Evolutionary conservation across 1,140 invertebrate genomes (phyloP), one percentile per base, ranked within the genome.

Genomic region (Achatina immaculata): DNA sequence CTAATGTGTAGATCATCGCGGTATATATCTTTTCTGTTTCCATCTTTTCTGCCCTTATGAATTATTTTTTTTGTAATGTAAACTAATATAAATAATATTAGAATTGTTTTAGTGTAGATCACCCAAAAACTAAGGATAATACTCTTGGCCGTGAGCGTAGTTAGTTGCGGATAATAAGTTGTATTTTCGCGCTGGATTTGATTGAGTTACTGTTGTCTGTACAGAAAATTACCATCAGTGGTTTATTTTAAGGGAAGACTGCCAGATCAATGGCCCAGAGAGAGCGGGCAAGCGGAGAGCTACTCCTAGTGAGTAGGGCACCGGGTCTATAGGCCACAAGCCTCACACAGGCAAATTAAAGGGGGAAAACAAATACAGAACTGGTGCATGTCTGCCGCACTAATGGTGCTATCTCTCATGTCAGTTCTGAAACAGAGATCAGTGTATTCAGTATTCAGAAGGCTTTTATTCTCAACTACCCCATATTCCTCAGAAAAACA

Each of bases 261-360:
- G 19, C 7, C 36, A 69, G n/a, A 74, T 74, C 72, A 74, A 74
- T 74, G 72, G 51, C 36, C 72, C 45, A 51, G 72, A 74, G 43
- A 74, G 72, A 51, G 45, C 72, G 16, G 36, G 58, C 36, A 40
- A 74, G 42, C 28, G 21, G 45, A 34, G 24, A 21, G 45, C 36
- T 28, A 34, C 31, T 16, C 7, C 31, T 74, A 43, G 72, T 55
- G 43, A 74, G 43, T 74, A 43, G 45, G 72, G 72, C 19, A 74
- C 45, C 51, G 72, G 72, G 72, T 74, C 72, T 74, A 21, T 74
- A 74, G 72, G 72, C 72, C 72, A 74, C 48, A 34, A 74, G 43
- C 51, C 72, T 74, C 42, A 19, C 58, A 62, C 58, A 31, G 58
- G 31, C 58, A 31, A 21, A 14, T 1, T 1, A 11, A 24, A 21